A percentile compares a stretch with the other conserved stretches of the same genome.
phyloP scores from a whole-genome alignment of 2,888 invertebrate species.

The Penaeus monodon region DNA sequence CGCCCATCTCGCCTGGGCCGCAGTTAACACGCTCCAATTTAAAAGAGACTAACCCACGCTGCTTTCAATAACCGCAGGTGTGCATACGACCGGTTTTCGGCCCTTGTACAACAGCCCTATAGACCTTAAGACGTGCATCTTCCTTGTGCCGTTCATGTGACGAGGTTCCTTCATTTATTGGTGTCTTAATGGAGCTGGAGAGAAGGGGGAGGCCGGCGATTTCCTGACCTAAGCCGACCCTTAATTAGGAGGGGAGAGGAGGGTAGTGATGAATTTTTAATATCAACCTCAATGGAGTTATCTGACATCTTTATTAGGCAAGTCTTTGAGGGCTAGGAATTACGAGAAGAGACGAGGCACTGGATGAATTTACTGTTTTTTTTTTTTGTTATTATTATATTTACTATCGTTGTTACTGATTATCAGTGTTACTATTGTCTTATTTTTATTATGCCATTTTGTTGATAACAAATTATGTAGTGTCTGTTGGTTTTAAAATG shows the following conservation, averaged over 20 bases:
- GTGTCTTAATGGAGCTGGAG: constrained; percentile 36
- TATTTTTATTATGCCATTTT: no score
- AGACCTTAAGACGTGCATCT: no score
- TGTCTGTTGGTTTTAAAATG: no score
- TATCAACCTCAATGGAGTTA: background rate
- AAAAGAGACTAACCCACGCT: background rate
- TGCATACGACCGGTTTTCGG: background rate
- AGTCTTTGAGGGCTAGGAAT: background rate
- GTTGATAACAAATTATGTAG: no score
- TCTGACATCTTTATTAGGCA: constrained; percentile 33
- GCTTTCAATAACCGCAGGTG: background rate
- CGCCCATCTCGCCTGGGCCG: background rate
- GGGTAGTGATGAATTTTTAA: constrained; percentile 29
- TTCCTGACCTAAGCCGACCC: constrained; percentile 49
- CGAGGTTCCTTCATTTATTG: constrained; percentile 40
- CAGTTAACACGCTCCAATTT: constrained; percentile 24
- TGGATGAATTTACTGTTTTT: background rate
- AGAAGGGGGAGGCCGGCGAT: constrained; percentile 33
- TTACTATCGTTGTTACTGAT: no score
- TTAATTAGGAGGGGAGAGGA: constrained; percentile 8
- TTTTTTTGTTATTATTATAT: background rate
- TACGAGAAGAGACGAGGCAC: background rate
- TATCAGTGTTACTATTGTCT: no score
- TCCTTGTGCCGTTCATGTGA: background rate
- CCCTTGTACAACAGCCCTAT: background rate